A percentile compares a stretch with the other conserved stretches of the same genome.
Conservation (phyloP, 2,888 invertebrate species). For the Drosophila histrio region DNA sequence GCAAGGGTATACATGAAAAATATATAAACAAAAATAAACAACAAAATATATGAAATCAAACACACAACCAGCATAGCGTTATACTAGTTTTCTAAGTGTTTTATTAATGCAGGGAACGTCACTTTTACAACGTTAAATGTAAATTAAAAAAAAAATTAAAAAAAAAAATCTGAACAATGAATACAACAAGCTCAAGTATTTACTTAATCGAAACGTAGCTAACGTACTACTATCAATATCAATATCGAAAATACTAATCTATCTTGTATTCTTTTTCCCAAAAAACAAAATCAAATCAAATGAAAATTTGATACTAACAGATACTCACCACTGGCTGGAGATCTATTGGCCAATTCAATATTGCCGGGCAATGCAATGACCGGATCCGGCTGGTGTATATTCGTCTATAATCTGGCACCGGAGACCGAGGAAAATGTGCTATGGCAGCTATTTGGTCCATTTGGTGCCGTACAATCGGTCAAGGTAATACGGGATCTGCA, state of each 20-base stretch:
- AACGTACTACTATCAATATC: slow-evolving; percentile 3
- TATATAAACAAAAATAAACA: not conserved
- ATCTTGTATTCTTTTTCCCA: slow-evolving; percentile 4
- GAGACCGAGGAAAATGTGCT: slow-evolving; percentile 98
- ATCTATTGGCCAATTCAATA: slow-evolving; percentile 90
- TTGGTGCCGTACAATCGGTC: slow-evolving; percentile 98
- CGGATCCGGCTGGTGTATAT: slow-evolving; percentile 92
- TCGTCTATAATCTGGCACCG: slow-evolving; percentile 97
- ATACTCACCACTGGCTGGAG: slow-evolving; percentile 92
- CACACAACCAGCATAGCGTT: slow-evolving; percentile 29
- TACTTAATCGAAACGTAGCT: slow-evolving; percentile 15
- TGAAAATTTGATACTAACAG: slow-evolving; percentile 80
- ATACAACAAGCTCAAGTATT: slow-evolving; percentile 20
- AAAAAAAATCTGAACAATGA: slow-evolving; percentile 22
- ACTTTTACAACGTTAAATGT: slow-evolving; percentile 39
- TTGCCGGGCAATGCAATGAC: slow-evolving; percentile 94
- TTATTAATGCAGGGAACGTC: slow-evolving; percentile 29
- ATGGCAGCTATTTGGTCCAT: slow-evolving; percentile 98
- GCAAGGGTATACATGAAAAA: slow-evolving; percentile 20
- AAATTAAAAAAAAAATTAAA: too few species aligned
- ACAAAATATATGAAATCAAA: not conserved
- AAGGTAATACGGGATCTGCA: slow-evolving; percentile 98
- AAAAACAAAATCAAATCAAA: not conserved
- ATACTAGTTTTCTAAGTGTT: slow-evolving; percentile 50
- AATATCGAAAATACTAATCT: not conserved